Evolutionary conservation across 2,797 vertebrate species (phyloP).

Genomic region (Pipistrellus kuhlii): DNA sequence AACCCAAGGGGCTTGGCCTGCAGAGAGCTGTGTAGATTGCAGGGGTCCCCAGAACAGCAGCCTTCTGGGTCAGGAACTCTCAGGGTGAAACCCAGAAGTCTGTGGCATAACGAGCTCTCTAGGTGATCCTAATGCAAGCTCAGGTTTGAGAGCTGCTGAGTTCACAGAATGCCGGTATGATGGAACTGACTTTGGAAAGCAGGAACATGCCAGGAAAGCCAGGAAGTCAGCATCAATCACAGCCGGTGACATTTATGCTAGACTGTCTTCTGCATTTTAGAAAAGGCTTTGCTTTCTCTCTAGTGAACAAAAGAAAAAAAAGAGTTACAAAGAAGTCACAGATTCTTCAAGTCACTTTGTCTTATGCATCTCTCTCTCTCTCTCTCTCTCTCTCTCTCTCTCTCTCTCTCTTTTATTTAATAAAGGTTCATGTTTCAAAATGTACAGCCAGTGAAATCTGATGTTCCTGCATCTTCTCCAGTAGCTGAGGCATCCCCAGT

Average conservation of each 20-base stretch:
- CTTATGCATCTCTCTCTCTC: neutral
- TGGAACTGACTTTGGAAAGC: neutral
- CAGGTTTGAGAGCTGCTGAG: neutral
- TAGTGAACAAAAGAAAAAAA: neutral
- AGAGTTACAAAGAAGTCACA: neutral
- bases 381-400: too few relatives aligned
- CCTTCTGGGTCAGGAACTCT: neutral
- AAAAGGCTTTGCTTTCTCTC: conserved; percentile 54
- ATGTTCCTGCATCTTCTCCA: too few relatives aligned
- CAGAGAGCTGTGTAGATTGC: neutral
- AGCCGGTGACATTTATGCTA: neutral
- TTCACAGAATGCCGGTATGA: neutral
- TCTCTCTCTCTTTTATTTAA: too few relatives aligned
- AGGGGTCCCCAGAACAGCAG: neutral
- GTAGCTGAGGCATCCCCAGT: too few relatives aligned
- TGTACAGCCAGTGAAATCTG: too few relatives aligned
- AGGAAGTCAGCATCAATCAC: neutral
- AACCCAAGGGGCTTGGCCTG: too few relatives aligned
- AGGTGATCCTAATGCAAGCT: neutral
- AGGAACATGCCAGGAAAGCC: neutral
- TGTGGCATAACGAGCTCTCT: neutral
- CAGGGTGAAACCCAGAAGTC: neutral
- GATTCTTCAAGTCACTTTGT: neutral
- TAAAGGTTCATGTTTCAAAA: too few relatives aligned
- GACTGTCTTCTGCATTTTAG: conserved; percentile 12